Evolutionary conservation across 2,113 vertebrate genomes (phyloP).

Genomic region (Erpornis zantholeuca): DNA sequence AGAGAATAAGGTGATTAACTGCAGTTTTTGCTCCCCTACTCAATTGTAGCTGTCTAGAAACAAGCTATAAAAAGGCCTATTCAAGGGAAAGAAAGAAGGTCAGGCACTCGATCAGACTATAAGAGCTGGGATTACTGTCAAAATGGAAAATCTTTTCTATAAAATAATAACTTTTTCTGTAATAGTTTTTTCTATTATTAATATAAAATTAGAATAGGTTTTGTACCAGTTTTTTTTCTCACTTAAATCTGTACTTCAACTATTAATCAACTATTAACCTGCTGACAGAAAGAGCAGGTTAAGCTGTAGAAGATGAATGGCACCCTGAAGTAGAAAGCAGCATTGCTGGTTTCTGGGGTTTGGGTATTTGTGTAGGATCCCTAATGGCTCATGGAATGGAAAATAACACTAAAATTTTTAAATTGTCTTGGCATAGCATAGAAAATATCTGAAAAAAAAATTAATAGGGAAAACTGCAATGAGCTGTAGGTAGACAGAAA

Average conservation of each 20-base stretch:
- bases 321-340: background rate
- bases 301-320: background rate
- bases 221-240: background rate
- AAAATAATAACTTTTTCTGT: background rate
- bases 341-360: background rate
- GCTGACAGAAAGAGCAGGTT: background rate
- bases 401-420: background rate
- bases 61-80: background rate
- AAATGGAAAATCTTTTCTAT: background rate
- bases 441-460: background rate
- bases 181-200: background rate
- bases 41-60: background rate
- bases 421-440: background rate
- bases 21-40: background rate
- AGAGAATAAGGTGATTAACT: background rate
- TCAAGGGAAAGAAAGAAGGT: background rate
- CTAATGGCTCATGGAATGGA: background rate
- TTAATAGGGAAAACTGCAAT: background rate
- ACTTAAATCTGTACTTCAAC: background rate
- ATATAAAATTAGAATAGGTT: background rate
- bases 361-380: background rate
- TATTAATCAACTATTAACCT: background rate
- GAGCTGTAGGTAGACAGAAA: background rate
- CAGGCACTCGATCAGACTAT: background rate
- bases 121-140: background rate